phyloP scores from a whole-genome alignment of 1,140 invertebrate genomes.

The Brachionus angularis region DNA sequence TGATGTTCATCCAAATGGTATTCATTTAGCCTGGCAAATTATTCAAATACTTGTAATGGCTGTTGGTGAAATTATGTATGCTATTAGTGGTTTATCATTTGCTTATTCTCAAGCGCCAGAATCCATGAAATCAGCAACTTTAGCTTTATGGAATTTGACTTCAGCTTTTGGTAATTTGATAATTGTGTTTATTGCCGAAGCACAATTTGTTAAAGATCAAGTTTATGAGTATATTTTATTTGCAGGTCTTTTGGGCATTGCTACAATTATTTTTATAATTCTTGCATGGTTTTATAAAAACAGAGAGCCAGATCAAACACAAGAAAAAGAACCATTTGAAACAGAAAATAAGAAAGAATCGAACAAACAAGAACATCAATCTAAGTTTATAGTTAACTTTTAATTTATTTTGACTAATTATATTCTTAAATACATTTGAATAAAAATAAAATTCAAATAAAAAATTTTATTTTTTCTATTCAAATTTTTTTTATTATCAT shows the following conservation, averaged over 20 bases:
- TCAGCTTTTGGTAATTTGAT: slow-evolving; percentile 85
- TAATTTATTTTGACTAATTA: too few relatives aligned
- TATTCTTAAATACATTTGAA: too few relatives aligned
- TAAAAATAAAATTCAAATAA: too few relatives aligned
- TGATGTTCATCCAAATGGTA: slow-evolving; percentile 44
- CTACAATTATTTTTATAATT: slow-evolving; percentile 73
- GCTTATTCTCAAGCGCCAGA: slow-evolving; percentile 77
- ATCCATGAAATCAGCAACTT: slow-evolving; percentile 84
- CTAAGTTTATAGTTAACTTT: too few relatives aligned
- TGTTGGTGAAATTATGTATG: slow-evolving; percentile 78
- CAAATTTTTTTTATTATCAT: too few relatives aligned
- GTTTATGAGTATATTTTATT: slow-evolving; percentile 77
- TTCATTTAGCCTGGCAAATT: slow-evolving; percentile 76
- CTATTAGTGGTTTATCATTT: slow-evolving; percentile 83
- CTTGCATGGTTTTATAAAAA: slow-evolving; percentile 65
- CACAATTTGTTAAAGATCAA: slow-evolving; percentile 50
- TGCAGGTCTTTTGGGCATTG: slow-evolving; percentile 74
- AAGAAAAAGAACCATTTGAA: too few relatives aligned
- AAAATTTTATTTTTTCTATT: too few relatives aligned
- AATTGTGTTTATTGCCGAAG: slow-evolving; percentile 76
- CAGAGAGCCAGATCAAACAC: too few relatives aligned
- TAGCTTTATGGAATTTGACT: slow-evolving; percentile 81
- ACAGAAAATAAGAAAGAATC: too few relatives aligned
- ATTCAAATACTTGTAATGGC: slow-evolving; percentile 83
- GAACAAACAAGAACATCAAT: too few relatives aligned